These are phyloP conservation scores for Pteropus rufus DNA, from an alignment of 2,797 vertebrate species.

Conservation along the genomic window DNA sequence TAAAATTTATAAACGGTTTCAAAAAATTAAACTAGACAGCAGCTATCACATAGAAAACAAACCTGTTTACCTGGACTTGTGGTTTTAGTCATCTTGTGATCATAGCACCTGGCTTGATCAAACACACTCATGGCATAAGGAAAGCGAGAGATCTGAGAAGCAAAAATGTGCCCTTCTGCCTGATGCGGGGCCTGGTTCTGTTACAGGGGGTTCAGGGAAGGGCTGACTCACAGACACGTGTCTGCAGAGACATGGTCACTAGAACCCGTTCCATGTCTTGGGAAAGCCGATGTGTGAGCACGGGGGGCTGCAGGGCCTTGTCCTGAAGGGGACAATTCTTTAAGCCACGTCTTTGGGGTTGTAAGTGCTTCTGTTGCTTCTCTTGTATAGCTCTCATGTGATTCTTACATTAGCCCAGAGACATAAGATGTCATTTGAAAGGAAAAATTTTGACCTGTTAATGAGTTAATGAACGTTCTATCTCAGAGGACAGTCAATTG, in stretches of 20 bases:
- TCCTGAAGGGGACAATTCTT: not conserved
- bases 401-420: not conserved
- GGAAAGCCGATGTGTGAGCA: no score
- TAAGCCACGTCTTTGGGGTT: not conserved
- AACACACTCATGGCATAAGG: not conserved
- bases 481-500: not conserved
- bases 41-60: not conserved
- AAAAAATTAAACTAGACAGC: not conserved
- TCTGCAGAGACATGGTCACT: accelerated
- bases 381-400: not conserved
- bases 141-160: not conserved
- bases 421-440: not conserved
- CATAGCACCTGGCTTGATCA: not conserved
- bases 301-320: not conserved
- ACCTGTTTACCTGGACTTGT: not conserved
- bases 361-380: not conserved
- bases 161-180: accelerated
- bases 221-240: accelerated
- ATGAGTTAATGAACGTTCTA: not conserved
- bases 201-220: not conserved
- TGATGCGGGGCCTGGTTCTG: not conserved
- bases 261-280: not conserved
- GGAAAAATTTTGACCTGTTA: not conserved
- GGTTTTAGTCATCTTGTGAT: not conserved
- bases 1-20: not conserved